These are phyloP conservation scores for Periophthalmus modestus DNA, from an alignment of 2,113 vertebrate species.

Conservation along the genomic window DNA sequence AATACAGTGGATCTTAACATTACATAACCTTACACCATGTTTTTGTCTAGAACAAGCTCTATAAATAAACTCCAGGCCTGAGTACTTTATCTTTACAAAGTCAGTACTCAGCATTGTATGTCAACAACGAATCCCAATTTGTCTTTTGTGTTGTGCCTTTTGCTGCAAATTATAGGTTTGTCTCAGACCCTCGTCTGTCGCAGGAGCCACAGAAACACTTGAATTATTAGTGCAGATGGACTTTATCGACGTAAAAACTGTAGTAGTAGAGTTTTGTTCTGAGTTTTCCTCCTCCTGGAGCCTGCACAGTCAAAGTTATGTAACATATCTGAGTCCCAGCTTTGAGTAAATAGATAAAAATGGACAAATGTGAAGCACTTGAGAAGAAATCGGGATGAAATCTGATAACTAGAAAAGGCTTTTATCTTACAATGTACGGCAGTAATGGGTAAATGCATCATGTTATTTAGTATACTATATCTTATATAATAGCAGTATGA, in stretches of 20 bases:
- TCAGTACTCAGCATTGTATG: no score
- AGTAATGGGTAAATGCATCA: background rate
- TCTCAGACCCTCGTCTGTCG: background rate
- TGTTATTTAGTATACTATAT: background rate
- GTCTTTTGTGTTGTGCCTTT: background rate
- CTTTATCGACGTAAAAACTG: constrained; percentile 3
- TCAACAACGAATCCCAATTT: background rate
- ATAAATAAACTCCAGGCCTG: no score
- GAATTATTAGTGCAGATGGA: constrained; percentile 22
- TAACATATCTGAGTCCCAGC: constrained; percentile 27
- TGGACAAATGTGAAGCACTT: background rate
- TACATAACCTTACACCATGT: no score
- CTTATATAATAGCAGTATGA: background rate
- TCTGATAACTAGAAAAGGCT: background rate
- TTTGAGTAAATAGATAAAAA: background rate
- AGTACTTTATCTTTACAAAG: no score
- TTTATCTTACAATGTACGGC: background rate
- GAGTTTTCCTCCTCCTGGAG: constrained; percentile 7
- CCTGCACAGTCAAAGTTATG: constrained; percentile 47
- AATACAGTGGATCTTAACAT: no score
- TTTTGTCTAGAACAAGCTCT: no score
- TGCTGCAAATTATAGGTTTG: background rate
- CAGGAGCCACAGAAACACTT: constrained; percentile 11
- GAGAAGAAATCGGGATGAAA: background rate
- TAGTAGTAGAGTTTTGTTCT: no score